Conservation (phyloP, 2,113 vertebrate genomes). For the Cyanoderma ruficeps region DNA sequence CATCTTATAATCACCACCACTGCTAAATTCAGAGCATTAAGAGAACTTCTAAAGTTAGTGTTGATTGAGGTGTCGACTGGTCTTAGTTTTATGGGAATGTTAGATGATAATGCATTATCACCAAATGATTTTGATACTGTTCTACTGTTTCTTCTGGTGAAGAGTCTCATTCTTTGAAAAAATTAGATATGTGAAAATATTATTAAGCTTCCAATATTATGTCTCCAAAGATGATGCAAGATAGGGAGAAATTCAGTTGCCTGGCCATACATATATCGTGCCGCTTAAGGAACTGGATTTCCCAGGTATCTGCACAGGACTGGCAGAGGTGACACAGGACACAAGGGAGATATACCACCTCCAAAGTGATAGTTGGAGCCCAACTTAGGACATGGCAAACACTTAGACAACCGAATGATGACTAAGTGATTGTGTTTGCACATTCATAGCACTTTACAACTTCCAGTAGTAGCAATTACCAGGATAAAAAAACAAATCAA, state of each 20-base stretch:
- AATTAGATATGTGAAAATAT: background rate
- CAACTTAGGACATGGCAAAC: background rate
- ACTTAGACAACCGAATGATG: background rate
- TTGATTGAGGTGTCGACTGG: background rate
- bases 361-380: background rate
- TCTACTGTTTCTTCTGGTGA: background rate
- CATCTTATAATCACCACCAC: background rate
- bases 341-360: background rate
- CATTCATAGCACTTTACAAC: background rate
- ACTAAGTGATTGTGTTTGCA: background rate
- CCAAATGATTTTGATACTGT: background rate
- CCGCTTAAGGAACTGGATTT: background rate
- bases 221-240: background rate
- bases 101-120: background rate
- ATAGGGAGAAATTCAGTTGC: background rate
- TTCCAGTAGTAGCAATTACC: background rate
- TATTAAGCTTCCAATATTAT: background rate
- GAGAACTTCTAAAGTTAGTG: background rate
- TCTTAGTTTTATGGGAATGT: background rate
- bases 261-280: fast-evolving
- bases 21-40: background rate
- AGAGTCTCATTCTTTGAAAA: background rate
- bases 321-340: background rate
- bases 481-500: background rate
- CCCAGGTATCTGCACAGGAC: background rate